Percentiles rank a stretch among this genome's conserved stretches.
phyloP scores from a whole-genome alignment of 2,888 invertebrate species.

The Aradus depressus region DNA sequence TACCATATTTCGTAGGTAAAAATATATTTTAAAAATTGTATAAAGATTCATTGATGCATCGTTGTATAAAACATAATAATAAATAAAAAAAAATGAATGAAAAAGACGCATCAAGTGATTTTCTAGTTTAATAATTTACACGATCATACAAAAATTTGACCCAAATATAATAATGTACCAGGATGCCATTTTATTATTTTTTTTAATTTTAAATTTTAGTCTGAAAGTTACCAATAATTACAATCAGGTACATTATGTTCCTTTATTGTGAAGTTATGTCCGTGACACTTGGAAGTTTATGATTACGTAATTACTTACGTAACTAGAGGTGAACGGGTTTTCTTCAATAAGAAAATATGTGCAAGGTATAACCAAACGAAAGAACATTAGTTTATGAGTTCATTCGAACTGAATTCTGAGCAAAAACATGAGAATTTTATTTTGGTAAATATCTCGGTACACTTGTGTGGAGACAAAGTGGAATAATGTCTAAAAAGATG shows the following conservation, averaged over 20 bases:
- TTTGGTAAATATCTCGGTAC: no score
- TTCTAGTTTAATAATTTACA: conserved; percentile 10
- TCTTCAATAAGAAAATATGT: no score
- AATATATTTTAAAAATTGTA: no score
- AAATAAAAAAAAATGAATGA: no score
- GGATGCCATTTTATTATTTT: conserved; percentile 13
- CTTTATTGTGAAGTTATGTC: conserved; percentile 7
- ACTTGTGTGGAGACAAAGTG: no score
- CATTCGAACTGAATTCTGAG: no score
- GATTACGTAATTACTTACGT: conserved; percentile 10
- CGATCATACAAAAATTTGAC: conserved; percentile 8
- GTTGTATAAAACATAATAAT: not conserved
- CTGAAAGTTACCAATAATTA: conserved; percentile 15
- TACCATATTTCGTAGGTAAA: conserved; percentile 24
- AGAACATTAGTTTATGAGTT: no score
- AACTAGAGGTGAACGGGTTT: conserved; percentile 17
- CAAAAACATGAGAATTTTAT: no score
- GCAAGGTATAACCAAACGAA: no score
- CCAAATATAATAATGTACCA: not conserved
- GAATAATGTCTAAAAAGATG: no score
- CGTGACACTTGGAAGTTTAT: not conserved
- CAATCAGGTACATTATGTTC: conserved; percentile 18
- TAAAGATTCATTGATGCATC: not conserved
- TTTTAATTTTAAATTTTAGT: conserved; percentile 12
- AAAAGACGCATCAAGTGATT: conserved; percentile 14